Conservation (phyloP, 2,888 invertebrate species). For the Drosophila prolongata region DNA sequence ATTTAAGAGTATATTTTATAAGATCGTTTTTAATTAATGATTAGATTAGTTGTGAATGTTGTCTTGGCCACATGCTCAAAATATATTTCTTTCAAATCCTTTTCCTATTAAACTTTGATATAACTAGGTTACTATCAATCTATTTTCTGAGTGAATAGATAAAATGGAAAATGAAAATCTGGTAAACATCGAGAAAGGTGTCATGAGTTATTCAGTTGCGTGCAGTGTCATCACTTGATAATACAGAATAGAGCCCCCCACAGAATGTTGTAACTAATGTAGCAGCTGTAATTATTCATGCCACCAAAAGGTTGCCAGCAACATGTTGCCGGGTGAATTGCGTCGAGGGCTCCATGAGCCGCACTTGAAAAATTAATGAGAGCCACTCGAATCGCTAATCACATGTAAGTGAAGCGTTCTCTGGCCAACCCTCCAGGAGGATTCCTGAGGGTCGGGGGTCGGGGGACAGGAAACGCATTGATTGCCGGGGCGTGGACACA, state of each 20-base stretch:
- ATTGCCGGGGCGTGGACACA: slow-evolving; percentile 47
- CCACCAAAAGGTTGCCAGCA: slow-evolving; percentile 31
- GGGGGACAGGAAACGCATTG: slow-evolving; percentile 30
- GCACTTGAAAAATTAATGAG: slow-evolving; percentile 75
- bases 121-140: neutral
- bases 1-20: too few species aligned
- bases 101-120: too few species aligned
- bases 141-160: neutral
- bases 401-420: slow-evolving; percentile 65
- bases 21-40: too few species aligned
- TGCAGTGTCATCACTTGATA: slow-evolving; percentile 11
- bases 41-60: too few species aligned
- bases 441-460: slow-evolving; percentile 1
- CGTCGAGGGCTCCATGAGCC: slow-evolving; percentile 46
- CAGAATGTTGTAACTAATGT: slow-evolving; percentile 7
- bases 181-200: neutral
- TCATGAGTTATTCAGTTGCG: slow-evolving; percentile 11
- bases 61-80: too few species aligned
- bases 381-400: slow-evolving; percentile 74
- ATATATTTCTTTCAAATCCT: too few species aligned
- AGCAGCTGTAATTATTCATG: slow-evolving; percentile 32
- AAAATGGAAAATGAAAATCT: neutral
- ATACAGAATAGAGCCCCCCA: slow-evolving; percentile 1
- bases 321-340: slow-evolving; percentile 53
- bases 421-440: slow-evolving; percentile 44